Base-by-base conservation (phyloP, 2,113 vertebrate species). In the Mormyrus iriodes region DNA sequence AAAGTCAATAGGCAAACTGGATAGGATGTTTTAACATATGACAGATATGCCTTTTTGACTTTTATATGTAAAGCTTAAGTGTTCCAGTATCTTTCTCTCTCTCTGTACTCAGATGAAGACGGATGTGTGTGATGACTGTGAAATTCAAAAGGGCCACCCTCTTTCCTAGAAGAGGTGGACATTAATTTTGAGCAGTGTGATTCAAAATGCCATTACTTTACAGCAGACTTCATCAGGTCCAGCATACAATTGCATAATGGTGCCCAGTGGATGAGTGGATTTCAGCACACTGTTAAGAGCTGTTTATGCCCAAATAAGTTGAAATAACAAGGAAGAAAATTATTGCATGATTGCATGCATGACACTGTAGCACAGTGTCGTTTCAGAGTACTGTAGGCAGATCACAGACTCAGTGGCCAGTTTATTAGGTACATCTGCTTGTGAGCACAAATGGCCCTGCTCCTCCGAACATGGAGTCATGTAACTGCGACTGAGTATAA, bases 131-230 rank as follows among this genome's bases (percentile, higher is more conserved):
- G 90, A 91, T 79, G 89, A 91, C 88, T 91, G 91, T 87, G 82
- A 91, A 90, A 91, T 88, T 69, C 85, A 91, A 92, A 89, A 85
- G 88, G 91, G 89, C 88, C 53, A 90, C 92, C 92, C 86, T 79
- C 55, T 91, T 94, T 92, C 91, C 94, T 93, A 94, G 84, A 82
- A 51, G 90, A 90, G 88, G 89, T 90, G 89, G 90, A 91, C 89
- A 69, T 89, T 90, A 93, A 93, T 94, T 91, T 93, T 91, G 92
- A 92, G 93, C 93, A 92, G 89, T 90, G 89, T 90, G 91, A 93
- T 91, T 93, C 91, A 93, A 93, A 90, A 91, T 90, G 92, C 92
- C 92, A 92, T 92, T 92, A 92, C 90, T 88, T 92, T 90, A 90
- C 93, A 93, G 92, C 89, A 92, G 92, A 90, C 44, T 86, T 85